Conservation (phyloP, 2,797 vertebrate species). For the Helicolenus hilgendorfi region DNA sequence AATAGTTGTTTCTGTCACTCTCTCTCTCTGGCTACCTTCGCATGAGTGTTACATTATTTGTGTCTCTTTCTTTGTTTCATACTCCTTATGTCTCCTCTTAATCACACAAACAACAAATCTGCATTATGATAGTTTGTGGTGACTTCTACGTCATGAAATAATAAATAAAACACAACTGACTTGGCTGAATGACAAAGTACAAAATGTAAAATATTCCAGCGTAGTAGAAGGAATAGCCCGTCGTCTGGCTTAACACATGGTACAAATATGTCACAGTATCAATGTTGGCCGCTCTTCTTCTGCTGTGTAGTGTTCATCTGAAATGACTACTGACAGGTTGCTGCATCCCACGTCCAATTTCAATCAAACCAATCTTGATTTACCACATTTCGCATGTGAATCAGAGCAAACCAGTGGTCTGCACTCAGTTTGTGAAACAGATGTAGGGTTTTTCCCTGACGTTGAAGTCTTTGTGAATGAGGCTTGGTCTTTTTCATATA, state of each 20-base stretch:
- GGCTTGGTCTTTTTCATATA: background rate
- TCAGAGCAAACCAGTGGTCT: background rate
- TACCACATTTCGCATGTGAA: background rate
- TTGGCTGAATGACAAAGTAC: background rate
- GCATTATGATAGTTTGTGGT: no score
- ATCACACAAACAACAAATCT: background rate
- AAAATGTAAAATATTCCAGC: background rate
- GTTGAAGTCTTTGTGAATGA: background rate
- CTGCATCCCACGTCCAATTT: background rate
- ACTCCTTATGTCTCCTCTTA: background rate
- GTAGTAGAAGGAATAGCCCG: background rate
- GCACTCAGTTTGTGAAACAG: background rate
- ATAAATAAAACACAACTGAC: background rate
- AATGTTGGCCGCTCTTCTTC: background rate
- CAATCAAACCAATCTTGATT: background rate
- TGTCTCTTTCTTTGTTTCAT: background rate
- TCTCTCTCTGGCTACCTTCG: background rate
- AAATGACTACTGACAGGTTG: background rate
- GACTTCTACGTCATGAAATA: background rate
- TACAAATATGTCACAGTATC: background rate
- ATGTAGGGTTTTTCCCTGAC: background rate
- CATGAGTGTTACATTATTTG: background rate
- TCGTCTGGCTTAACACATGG: background rate
- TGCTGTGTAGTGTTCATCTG: background rate
- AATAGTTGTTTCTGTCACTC: conserved; percentile 5